Conservation (phyloP, 2,797 vertebrate species). For the Sternarchorhynchus goeldii region DNA sequence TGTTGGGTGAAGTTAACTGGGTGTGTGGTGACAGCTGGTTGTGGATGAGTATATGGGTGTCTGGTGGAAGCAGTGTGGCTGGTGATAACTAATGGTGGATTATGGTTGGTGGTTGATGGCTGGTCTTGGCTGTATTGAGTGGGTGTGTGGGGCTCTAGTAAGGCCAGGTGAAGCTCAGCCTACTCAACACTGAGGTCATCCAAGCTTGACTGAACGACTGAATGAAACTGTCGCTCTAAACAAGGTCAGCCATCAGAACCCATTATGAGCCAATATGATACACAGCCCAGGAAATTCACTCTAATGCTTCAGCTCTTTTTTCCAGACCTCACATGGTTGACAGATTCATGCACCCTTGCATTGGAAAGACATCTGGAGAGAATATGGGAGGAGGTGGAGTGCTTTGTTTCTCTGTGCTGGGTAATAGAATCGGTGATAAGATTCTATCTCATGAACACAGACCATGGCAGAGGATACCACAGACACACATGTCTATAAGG, state of each 20-base stretch:
- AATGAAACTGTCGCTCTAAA: slow-evolving; percentile 57
- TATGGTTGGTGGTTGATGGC: too few relatives aligned
- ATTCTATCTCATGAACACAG: slow-evolving; percentile 54
- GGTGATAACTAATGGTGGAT: too few relatives aligned
- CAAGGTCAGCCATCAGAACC: slow-evolving; percentile 65
- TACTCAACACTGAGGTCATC: slow-evolving; percentile 17
- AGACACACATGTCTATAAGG: slow-evolving; percentile 54
- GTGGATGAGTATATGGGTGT: too few relatives aligned
- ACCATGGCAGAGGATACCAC: slow-evolving; percentile 56
- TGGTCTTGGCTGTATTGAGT: background rate
- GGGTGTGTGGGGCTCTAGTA: background rate
- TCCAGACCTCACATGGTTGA: slow-evolving; percentile 66
- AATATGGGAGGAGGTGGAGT: slow-evolving; percentile 34
- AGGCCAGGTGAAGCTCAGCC: background rate
- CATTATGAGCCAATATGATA: slow-evolving; percentile 68
- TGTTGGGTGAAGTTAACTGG: too few relatives aligned
- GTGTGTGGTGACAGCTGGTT: too few relatives aligned
- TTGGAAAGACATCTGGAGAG: slow-evolving; percentile 62
- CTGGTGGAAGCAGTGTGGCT: too few relatives aligned
- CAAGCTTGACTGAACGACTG: slow-evolving; percentile 47
- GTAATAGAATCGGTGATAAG: slow-evolving; percentile 39
- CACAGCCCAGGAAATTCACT: slow-evolving; percentile 66
- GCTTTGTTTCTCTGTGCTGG: slow-evolving; percentile 13
- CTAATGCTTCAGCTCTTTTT: slow-evolving; percentile 69
- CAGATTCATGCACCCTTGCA: slow-evolving; percentile 53